Percentiles rank a stretch among this genome's conserved stretches.
Conservation (phyloP, 2,888 invertebrate genomes). For the Perizoma flavofasciatum region DNA sequence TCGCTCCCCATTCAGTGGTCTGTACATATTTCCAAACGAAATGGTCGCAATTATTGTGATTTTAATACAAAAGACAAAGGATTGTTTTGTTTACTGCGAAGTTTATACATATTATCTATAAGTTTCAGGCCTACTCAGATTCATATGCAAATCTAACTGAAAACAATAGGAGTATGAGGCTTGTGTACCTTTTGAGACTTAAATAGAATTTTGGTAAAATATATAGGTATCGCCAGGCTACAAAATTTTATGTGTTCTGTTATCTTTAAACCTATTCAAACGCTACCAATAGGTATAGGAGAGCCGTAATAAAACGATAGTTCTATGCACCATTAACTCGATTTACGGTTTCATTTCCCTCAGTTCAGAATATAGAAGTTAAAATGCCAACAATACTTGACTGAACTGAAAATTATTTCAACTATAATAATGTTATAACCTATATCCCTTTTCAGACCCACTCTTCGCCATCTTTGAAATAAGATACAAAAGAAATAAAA, state of each 20-base stretch:
- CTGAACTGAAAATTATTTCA: too few relatives aligned
- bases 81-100: too few relatives aligned
- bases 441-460: too few relatives aligned
- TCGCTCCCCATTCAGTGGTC: constrained; percentile 42
- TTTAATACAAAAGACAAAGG: not conserved
- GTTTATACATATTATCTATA: too few relatives aligned
- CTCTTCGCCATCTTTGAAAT: too few relatives aligned
- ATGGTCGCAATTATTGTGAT: constrained; percentile 17
- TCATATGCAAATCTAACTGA: not conserved
- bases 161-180: too few relatives aligned
- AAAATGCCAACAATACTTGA: not conserved
- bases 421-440: too few relatives aligned
- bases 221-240: not conserved
- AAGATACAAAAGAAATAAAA: too few relatives aligned
- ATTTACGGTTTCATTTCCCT: constrained; percentile 8
- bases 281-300: constrained; percentile 5
- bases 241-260: constrained; percentile 7
- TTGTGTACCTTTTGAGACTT: not conserved
- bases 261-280: not conserved
- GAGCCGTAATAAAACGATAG: constrained; percentile 5
- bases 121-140: not conserved
- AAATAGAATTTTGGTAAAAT: constrained; percentile 6
- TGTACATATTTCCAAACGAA: constrained; percentile 33
- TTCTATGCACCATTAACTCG: constrained; percentile 6
- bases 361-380: not conserved